Evolutionary conservation across 1,140 invertebrate species (phyloP), one percentile per base, ranked within the genome.

Genomic region (Brachionus calyciflorus): DNA sequence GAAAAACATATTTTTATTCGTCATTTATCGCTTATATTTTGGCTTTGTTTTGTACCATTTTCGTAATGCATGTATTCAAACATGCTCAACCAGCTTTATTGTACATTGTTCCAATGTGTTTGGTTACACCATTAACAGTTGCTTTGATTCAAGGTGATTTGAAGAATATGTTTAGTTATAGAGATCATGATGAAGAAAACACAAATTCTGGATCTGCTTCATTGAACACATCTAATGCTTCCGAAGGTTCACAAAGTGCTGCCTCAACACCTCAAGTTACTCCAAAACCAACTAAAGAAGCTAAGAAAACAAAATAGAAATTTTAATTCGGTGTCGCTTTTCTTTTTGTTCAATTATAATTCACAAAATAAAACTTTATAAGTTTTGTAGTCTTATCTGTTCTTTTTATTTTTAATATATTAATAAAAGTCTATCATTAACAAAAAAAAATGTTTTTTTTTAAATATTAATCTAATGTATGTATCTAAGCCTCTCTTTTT

Each of bases 41-140:
- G 79, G 97, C 97, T 9, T 86, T 99, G 53, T 84, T 97, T 79
- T 88, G 91, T 1, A 99, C 97, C 0, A 97, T 99, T 82, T 88
- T 94, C 77, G 92, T 99, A 49, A 98, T 99, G 94, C 94, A 98
- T 86, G 88, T 95, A 60, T 99, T 96, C 86, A 95, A 96, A 84
- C 94, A 98, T 86, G 95, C 95, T n/a, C 87, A 87, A 83, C 97
- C 97, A 0, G 97, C 97, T 77, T 86, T 99, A 26, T 84, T 99
- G 37, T 99, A 99, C 84, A 87, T 99, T 65, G 96, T 99, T 76
- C 97, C 97, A 19, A 91, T 93, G 9, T 99, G 97, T 87, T 86
- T 98, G 78, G 91, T 90, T 63, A 91, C 92, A 41, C 96, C 97
- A 3, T 82, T 97, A 1, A 81, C 90, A 4, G 83, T 98, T 0